Percentiles rank a stretch among this genome's conserved stretches.
These are phyloP conservation scores for Zosterops borbonicus DNA, from an alignment of 2,113 vertebrate species.

Conservation along the genomic window DNA sequence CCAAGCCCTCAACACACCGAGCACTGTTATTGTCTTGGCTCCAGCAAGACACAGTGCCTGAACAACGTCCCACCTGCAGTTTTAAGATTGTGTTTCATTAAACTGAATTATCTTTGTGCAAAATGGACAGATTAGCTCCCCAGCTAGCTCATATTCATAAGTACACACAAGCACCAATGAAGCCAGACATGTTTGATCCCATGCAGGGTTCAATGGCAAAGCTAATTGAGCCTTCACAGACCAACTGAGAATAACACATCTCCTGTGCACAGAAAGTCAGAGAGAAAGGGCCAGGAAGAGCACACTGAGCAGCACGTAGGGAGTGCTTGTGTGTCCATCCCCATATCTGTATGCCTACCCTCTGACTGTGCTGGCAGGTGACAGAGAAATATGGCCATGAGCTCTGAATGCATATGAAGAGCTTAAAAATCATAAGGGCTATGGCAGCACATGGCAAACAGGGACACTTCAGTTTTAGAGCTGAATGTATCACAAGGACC, in stretches of 20 bases:
- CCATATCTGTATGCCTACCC: not conserved
- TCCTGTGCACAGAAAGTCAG: not conserved
- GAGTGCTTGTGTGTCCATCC: not conserved
- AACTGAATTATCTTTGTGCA: constrained; percentile 30
- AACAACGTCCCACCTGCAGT: not conserved
- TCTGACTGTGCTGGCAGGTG: not conserved
- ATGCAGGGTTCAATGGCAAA: not conserved
- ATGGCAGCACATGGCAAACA: not conserved
- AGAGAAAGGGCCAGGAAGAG: not conserved
- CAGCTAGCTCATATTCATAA: not conserved
- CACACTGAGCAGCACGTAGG: not conserved
- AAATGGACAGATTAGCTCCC: constrained; percentile 17
- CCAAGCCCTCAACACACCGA: not conserved
- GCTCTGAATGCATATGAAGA: not conserved
- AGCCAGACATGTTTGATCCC: not conserved
- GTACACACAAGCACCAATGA: not conserved
- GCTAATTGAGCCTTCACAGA: not conserved
- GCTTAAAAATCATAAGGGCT: not conserved
- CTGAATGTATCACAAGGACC: accelerated
- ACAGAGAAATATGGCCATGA: not conserved
- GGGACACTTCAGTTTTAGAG: not conserved
- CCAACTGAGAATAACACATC: not conserved
- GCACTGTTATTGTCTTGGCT: not conserved
- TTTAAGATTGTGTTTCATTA: constrained; percentile 28
- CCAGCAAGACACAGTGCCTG: not conserved